These are phyloP conservation scores for Scolopax bukidnonensis DNA, from an alignment of 2,797 vertebrate species.

Conservation along the genomic window DNA sequence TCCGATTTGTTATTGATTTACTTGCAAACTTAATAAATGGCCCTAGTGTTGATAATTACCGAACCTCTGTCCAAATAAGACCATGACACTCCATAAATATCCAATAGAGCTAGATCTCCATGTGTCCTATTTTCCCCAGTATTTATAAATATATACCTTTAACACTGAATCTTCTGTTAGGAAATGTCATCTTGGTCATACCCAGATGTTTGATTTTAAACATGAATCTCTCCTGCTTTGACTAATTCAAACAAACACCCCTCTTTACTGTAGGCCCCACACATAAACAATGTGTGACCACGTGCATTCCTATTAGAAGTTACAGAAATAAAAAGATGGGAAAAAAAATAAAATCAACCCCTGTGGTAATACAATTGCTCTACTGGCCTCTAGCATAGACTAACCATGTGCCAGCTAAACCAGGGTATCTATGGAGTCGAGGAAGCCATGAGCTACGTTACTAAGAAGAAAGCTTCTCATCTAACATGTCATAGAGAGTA, in stretches of 20 bases:
- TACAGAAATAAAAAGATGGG: background rate
- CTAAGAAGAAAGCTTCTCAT: background rate
- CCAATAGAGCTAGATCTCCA: background rate
- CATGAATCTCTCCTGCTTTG: constrained; percentile 30
- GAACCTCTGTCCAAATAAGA: constrained; percentile 47
- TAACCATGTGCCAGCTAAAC: background rate
- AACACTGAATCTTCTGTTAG: constrained; percentile 44
- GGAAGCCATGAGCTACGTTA: background rate
- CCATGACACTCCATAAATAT: constrained; percentile 54
- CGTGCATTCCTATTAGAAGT: background rate
- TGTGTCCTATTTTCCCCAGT: background rate
- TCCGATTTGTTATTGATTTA: constrained; percentile 50
- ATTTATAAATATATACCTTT: constrained; percentile 52
- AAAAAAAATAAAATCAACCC: background rate
- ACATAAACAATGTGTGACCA: background rate
- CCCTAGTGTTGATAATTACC: constrained; percentile 28
- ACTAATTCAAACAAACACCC: constrained; percentile 66
- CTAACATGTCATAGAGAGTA: background rate
- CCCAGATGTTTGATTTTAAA: constrained; percentile 45
- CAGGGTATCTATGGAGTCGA: accelerated
- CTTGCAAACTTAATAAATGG: constrained; percentile 52
- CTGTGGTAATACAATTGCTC: background rate
- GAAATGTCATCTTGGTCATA: background rate
- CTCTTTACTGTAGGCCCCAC: constrained; percentile 38
- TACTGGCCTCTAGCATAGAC: background rate